Percentiles rank a stretch among this genome's conserved stretches.
Conservation (phyloP, 2,888 invertebrate genomes). For the Temnothorax ravouxi region DNA sequence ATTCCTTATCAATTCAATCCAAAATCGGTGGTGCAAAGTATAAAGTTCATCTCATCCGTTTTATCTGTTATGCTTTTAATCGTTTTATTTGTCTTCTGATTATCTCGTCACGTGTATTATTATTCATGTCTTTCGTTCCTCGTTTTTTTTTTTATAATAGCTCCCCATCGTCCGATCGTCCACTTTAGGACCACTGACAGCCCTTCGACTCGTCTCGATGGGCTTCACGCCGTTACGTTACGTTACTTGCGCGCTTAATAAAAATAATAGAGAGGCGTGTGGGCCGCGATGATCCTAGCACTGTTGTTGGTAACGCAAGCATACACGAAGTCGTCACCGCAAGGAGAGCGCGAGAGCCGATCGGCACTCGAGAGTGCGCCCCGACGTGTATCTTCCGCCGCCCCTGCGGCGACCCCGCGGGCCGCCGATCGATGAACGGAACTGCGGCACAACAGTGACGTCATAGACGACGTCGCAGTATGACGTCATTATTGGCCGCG, state of each 20-base stretch:
- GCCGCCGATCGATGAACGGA: conserved; percentile 83
- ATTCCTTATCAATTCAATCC: not conserved
- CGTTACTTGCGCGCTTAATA: conserved; percentile 38
- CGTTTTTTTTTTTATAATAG: too few relatives aligned
- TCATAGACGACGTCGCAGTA: conserved; percentile 83
- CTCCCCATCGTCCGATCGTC: not conserved
- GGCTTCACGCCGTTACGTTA: conserved; percentile 28
- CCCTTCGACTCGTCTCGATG: not conserved
- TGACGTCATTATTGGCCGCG: conserved; percentile 78
- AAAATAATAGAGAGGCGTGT: conserved; percentile 40
- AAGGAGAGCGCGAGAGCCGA: conserved; percentile 7
- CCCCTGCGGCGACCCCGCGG: conserved; percentile 61
- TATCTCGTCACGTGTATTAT: not conserved
- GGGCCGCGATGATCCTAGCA: conserved; percentile 30
- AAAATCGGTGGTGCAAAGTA: not conserved
- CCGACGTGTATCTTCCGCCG: conserved; percentile 60
- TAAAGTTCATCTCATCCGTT: not conserved
- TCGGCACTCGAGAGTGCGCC: conserved; percentile 6
- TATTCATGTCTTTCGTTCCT: not conserved
- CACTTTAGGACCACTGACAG: conserved; percentile 2
- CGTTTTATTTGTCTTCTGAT: not conserved
- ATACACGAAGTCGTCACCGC: conserved; percentile 23
- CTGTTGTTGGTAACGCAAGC: conserved; percentile 17
- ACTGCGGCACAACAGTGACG: conserved; percentile 85
- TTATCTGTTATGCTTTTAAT: not conserved